A percentile compares a stretch with the other conserved stretches of the same genome.
phyloP scores from a whole-genome alignment of 2,888 invertebrate species.

The Baccha elongata region DNA sequence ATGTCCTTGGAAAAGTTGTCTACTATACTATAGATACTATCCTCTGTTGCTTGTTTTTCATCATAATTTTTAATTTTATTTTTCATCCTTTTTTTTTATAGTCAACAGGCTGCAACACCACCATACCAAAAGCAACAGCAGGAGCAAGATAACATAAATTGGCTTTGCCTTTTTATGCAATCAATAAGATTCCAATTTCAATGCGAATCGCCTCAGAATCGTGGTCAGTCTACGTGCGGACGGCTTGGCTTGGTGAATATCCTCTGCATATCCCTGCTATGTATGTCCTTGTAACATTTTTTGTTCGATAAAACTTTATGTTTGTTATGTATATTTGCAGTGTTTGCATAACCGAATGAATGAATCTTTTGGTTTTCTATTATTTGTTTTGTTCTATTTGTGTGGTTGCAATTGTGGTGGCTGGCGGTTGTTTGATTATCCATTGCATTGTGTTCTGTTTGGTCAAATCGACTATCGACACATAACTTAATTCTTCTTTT shows the following conservation, averaged over 20 bases:
- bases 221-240: conserved; percentile 19
- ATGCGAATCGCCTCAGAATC: neutral
- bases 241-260: conserved; percentile 8
- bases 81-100: neutral
- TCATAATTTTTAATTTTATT: conserved; percentile 9
- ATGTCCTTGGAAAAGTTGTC: conserved; percentile 49
- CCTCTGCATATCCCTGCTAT: neutral
- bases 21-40: neutral
- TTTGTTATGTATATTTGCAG: neutral
- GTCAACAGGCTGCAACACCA: conserved; percentile 22
- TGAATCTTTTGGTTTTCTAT: conserved; percentile 30
- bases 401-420: conserved; percentile 5
- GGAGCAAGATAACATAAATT: conserved; percentile 31
- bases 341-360: conserved; percentile 47
- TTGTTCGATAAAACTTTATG: neutral
- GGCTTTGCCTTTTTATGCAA: conserved; percentile 38
- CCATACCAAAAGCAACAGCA: neutral
- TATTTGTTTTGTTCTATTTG: neutral
- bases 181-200: conserved; percentile 52
- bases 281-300: conserved; percentile 11
- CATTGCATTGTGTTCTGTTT: conserved; percentile 31
- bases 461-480: too few species aligned
- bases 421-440: conserved; percentile 37
- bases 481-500: too few species aligned
- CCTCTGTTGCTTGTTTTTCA: conserved; percentile 50